Evolutionary conservation across 35 echinoderm and acorn worm genomes (phyloP), one percentile per base, ranked within the genome.

Genomic region (Acanthaster planci): DNA sequence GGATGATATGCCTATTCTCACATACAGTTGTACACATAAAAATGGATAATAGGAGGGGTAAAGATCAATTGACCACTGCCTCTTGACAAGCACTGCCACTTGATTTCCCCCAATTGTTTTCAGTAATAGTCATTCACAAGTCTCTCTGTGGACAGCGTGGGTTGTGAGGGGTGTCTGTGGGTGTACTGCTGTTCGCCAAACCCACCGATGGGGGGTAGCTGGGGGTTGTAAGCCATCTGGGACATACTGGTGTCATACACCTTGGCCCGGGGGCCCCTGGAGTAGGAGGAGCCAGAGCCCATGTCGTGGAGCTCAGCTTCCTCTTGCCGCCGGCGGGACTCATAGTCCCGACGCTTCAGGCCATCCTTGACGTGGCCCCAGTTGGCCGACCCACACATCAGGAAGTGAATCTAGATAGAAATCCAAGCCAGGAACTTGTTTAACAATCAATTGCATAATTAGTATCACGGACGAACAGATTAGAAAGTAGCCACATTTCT

Each of bases 361-460:
- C 85, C 85, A 37, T 76, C 64, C 32, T 87, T 78, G 10, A 87
- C 0, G 76, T 87, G 50, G 29, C 67, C 85, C 51, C 76, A 87
- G 50, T 87, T 87, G n/a, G 85, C 85, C 15, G 75, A 78, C 60
- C 78, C 29, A 76, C 85, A 77, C 85, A 87, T 87, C 67, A 87
- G 8, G 38, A 87, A 87, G 53, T 87, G 68, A 47, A 87, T 54
- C 85, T 87, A 50, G 29, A 78, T 34, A 59, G 4, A 34, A 39
- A 21, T 37, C 34, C 1, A 58, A 37, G 14, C 51, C 51, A 17
- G 8, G 6, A 16, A n/a, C n/a, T n/a, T n/a, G n/a, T 31, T 31
- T 16, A 30, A 12, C 32, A 77, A 27, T 68, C 3, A 27, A 68
- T 68, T 68, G 12, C 22, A n/a, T 57, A n/a, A n/a, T 14, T 14